Conservation (phyloP, 1,140 invertebrate genomes). For the Fopius arisanus region DNA sequence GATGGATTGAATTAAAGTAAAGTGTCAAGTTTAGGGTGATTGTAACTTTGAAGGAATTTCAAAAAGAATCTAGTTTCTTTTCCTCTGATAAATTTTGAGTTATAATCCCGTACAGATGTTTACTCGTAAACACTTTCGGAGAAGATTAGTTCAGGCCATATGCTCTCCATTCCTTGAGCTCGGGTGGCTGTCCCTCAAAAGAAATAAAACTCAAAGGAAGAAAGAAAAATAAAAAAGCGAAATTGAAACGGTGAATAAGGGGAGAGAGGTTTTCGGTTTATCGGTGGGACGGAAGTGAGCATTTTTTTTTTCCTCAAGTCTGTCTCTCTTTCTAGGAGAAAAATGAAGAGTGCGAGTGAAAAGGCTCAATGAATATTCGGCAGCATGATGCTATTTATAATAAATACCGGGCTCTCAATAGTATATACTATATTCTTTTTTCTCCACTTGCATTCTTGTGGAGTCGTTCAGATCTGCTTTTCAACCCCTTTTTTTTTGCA, state of each 20-base stretch:
- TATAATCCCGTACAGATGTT: constrained; percentile 26
- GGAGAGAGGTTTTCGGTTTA: background rate
- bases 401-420: background rate
- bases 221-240: constrained; percentile 11
- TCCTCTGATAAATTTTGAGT: background rate
- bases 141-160: constrained; percentile 18
- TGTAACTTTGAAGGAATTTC: background rate
- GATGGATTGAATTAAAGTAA: background rate
- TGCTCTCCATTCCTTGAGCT: constrained; percentile 12
- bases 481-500: constrained; percentile 9
- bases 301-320: background rate
- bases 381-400: constrained; percentile 12
- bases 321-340: background rate
- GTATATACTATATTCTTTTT: background rate
- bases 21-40: background rate
- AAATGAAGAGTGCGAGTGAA: background rate
- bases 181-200: background rate
- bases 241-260: background rate
- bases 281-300: background rate
- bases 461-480: constrained; percentile 1
- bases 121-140: constrained; percentile 26
- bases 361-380: constrained; percentile 12
- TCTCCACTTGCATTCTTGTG: background rate
- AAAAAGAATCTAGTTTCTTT: background rate
- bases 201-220: constrained; percentile 2